These are phyloP conservation scores for Smithornis capensis DNA, from an alignment of 2,113 vertebrate genomes.

Conservation along the genomic window DNA sequence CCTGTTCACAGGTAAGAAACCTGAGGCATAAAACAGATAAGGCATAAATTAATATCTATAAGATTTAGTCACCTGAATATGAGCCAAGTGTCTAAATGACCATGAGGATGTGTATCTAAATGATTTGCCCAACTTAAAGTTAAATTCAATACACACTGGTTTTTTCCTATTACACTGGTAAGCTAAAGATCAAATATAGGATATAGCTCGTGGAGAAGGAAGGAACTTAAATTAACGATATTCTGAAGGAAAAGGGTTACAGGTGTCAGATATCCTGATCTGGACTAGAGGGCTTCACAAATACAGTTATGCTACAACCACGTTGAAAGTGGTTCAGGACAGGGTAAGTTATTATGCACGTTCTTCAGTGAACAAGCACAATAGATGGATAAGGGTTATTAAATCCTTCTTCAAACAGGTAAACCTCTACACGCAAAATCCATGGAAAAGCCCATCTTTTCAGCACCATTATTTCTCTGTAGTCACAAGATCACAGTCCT, in stretches of 20 bases:
- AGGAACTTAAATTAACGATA: neutral
- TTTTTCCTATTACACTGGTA: neutral
- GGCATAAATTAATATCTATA: neutral
- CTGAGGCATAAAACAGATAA: neutral
- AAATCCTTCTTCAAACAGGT: neutral
- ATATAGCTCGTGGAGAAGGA: neutral
- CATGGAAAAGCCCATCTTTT: neutral
- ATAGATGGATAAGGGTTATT: neutral
- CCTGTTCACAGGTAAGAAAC: neutral
- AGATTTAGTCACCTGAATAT: neutral
- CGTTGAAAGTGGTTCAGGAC: neutral
- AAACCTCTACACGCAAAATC: neutral
- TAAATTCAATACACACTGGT: neutral
- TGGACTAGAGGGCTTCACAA: neutral
- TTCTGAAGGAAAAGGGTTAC: neutral
- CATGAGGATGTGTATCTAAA: neutral
- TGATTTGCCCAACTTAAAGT: neutral
- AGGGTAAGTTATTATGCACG: neutral
- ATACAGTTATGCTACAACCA: neutral
- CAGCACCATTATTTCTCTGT: neutral
- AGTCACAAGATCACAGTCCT: neutral
- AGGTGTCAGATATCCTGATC: neutral
- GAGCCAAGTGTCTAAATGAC: neutral
- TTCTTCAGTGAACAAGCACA: neutral
- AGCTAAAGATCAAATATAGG: neutral